Evolutionary conservation across 2,797 vertebrate genomes (phyloP).

Genomic region (Ciconia nigra): DNA sequence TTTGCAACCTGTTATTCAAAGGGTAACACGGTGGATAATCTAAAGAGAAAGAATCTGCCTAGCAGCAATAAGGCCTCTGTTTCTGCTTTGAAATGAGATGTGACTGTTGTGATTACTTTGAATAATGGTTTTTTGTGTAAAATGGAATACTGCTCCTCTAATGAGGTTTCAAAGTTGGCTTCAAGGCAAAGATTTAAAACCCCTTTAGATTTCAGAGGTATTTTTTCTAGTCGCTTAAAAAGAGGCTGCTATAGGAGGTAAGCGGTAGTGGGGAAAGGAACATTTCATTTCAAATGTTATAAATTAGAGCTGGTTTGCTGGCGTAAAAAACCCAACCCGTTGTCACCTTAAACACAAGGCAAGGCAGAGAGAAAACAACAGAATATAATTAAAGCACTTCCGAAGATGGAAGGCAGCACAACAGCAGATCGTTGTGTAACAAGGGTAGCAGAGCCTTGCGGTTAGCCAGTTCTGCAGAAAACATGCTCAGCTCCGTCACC

Average conservation of each 20-base stretch:
- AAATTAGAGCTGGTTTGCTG: not conserved
- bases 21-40: not conserved
- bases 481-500: rapidly evolving
- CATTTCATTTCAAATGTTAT: not conserved
- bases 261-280: not conserved
- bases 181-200: not conserved
- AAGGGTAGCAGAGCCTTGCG: not conserved
- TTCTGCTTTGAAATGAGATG: not conserved
- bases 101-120: not conserved
- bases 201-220: not conserved
- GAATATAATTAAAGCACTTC: not conserved
- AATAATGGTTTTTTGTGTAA: not conserved
- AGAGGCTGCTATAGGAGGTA: not conserved
- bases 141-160: not conserved
- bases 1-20: not conserved
- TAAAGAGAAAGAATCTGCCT: not conserved
- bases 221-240: not conserved
- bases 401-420: not conserved
- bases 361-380: not conserved
- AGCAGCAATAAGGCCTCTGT: not conserved
- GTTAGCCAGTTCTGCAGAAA: not conserved
- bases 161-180: not conserved
- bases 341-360: not conserved
- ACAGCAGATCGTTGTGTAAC: not conserved
- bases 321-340: not conserved